Evolutionary conservation across 2,797 vertebrate genomes (phyloP).

Genomic region (Cottoperca gobio): DNA sequence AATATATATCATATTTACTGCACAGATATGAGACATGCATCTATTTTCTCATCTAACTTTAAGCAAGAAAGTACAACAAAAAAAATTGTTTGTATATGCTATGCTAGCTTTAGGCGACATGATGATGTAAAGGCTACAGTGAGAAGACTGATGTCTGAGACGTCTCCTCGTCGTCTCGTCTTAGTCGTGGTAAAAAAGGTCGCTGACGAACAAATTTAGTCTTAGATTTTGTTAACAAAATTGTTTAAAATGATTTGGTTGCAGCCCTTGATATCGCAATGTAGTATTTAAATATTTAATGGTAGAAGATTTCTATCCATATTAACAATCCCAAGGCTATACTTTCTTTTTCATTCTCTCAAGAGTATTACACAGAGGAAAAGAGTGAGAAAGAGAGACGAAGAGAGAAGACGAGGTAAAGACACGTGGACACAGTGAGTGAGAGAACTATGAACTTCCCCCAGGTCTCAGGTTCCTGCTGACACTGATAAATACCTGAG

Average conservation of each 20-base stretch:
- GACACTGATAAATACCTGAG: constrained; percentile 79
- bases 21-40: background rate
- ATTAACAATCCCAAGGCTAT: background rate
- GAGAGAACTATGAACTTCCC: constrained; percentile 25
- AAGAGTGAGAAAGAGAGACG: background rate
- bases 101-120: background rate
- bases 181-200: too few species aligned
- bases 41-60: background rate
- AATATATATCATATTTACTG: background rate
- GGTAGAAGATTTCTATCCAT: constrained; percentile 1
- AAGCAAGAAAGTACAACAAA: fast-evolving
- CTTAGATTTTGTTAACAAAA: too few species aligned
- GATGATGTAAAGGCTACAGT: background rate
- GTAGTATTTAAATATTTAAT: too few species aligned
- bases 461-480: constrained; percentile 40
- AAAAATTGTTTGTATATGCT: background rate
- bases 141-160: background rate
- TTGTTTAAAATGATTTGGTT: too few species aligned
- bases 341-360: too few species aligned
- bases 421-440: background rate
- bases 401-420: background rate
- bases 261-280: too few species aligned
- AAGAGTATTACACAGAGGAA: background rate
- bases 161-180: too few species aligned
- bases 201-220: too few species aligned